Conservation (phyloP, 2,888 invertebrate genomes). For the Lamellibrachia satsuma region DNA sequence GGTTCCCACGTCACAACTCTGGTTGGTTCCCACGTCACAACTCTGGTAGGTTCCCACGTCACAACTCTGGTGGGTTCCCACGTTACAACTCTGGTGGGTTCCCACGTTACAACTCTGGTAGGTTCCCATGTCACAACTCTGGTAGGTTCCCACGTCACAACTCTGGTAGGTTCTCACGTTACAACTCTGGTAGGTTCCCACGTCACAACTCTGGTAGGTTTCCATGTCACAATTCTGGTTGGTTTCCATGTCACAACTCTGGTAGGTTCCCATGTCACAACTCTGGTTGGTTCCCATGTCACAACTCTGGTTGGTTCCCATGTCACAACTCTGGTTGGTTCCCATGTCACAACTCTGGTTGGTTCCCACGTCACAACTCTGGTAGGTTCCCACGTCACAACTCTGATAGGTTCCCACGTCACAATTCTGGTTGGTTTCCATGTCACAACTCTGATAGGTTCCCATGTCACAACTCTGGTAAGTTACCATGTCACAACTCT, state of each 20-base stretch:
- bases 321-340: conserved; percentile 73
- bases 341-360: conserved; percentile 74
- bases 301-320: conserved; percentile 72
- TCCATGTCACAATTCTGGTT: conserved; percentile 77
- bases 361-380: conserved; percentile 76
- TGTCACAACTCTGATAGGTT: conserved; percentile 73
- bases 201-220: conserved; percentile 57
- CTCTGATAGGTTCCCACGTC: conserved; percentile 72
- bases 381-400: conserved; percentile 75
- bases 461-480: conserved; percentile 74
- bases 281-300: conserved; percentile 72
- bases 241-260: conserved; percentile 76
- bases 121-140: conserved; percentile 76
- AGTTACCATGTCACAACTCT: conserved; percentile 76
- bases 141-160: not conserved
- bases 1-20: conserved; percentile 76
- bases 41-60: conserved; percentile 72
- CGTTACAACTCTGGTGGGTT: conserved; percentile 73
- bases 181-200: not conserved
- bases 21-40: conserved; percentile 75
- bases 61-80: conserved; percentile 72
- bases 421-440: conserved; percentile 72
- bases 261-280: conserved; percentile 75
- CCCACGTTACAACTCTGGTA: conserved; percentile 74
- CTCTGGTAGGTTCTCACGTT: not conserved